Base-by-base conservation (phyloP, 1,140 invertebrate genomes). In the Popillia japonica region DNA sequence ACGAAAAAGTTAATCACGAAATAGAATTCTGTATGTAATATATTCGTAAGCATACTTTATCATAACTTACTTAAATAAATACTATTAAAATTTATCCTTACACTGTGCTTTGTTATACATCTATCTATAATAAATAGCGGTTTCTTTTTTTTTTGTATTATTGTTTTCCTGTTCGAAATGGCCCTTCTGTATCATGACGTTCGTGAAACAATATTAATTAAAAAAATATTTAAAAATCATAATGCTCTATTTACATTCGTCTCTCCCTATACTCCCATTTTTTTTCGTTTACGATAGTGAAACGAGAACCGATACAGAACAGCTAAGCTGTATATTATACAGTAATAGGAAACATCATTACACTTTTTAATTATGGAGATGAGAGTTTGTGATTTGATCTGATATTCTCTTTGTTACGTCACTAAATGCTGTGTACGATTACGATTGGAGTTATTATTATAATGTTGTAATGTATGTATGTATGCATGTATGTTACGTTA, bases 21-120 rank as follows among this genome's bases (percentile, higher is more conserved):
- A 64, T 64, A 64, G 17, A n/a, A n/a, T 64, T 64, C 22, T 64
- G 17, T 10, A 64, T 64, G 22, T 64, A 64, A 48, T 64, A 64
- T 64, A 64, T n/a, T n/a, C 17, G 17, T 48, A 14, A 48, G 44
- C 44, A 48, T 48, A 48, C n/a, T n/a, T n/a, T 48, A 48, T 48
- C 17, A 48, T 64, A 64, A 64, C 17, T 64, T 64, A 64, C 61
- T 64, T 64, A 64, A 64, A 64, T 64, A 64, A 64, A 64, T 64
- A 64, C 20, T 27, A 64, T 64, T 64, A 14, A 48, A n/a, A 48
- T 48, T 48, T 48, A 48, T 48, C 17, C 44, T 48, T 48, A 48
- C 44, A 48, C 44, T 48, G 44, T 48, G 44, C 44, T 48, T 48
- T 48, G 44, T 48, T 48, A 48, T 48, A 48, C 44, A 48, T 48